Conservation (phyloP, 92 coral and sea anemone species). For the Hydrozoanthus gracilis region DNA sequence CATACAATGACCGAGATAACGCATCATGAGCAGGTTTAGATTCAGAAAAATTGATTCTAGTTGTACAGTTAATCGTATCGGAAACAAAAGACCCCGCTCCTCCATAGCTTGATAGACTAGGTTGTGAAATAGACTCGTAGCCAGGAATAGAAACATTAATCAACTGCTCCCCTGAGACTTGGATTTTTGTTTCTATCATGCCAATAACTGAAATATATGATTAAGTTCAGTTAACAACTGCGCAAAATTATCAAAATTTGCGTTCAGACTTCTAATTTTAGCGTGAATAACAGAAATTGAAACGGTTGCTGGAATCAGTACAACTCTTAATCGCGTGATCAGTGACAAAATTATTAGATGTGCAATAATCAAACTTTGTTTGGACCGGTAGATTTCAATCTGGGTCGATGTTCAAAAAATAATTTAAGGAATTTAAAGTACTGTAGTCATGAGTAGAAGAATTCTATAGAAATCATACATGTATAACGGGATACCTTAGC, state of each 20-base stretch:
- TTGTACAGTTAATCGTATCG: no score
- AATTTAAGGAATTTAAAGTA: conserved; percentile 15
- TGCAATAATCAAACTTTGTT: conserved; percentile 50
- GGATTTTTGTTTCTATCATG: no score
- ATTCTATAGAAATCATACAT: neutral
- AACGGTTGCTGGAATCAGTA: conserved; percentile 25
- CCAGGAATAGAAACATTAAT: no score
- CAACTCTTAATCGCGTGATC: conserved; percentile 40
- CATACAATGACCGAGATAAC: no score
- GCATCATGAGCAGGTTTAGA: no score
- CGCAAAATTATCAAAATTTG: neutral
- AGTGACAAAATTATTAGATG: conserved; percentile 56
- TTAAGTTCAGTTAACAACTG: conserved; percentile 38
- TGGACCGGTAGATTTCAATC: conserved; percentile 29
- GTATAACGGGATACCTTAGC: conserved; percentile 16
- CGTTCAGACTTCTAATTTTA: no score
- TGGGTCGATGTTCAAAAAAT: conserved; percentile 26
- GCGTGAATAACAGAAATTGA: neutral
- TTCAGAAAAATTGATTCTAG: no score
- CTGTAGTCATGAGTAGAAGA: conserved; percentile 14
- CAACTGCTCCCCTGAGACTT: no score
- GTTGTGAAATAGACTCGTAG: no score
- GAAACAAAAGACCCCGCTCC: no score
- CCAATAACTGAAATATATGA: neutral
- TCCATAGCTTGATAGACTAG: no score